phyloP scores from a whole-genome alignment of 2,797 vertebrate genomes.

The Microchirus variegatus region DNA sequence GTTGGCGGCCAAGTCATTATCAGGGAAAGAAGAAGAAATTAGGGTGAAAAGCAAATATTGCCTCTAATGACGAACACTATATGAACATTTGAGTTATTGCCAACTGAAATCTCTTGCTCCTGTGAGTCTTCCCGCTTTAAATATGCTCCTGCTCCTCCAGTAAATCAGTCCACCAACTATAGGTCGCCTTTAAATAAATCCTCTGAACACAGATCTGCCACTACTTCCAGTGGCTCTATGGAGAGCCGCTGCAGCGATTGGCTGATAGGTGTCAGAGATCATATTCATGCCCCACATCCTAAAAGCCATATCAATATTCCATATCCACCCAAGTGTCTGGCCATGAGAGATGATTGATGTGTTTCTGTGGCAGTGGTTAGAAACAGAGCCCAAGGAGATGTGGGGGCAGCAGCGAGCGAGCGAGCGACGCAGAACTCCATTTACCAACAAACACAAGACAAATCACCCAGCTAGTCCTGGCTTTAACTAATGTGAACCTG shows the following conservation, averaged over 20 bases:
- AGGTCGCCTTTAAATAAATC: constrained; percentile 51
- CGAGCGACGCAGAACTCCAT: constrained; percentile 56
- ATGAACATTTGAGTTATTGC: constrained; percentile 5
- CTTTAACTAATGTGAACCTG: constrained; percentile 35
- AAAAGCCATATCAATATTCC: constrained; percentile 75
- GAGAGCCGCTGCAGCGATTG: constrained; percentile 47
- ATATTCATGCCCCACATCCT: constrained; percentile 66
- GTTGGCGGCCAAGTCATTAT: neutral
- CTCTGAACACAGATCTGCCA: constrained; percentile 6
- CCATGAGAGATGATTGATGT: constrained; percentile 75
- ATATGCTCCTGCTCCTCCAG: constrained; percentile 22
- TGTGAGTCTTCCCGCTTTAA: too few relatives aligned
- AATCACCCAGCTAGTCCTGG: constrained; percentile 45
- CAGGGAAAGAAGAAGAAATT: constrained; percentile 5
- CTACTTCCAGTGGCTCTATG: constrained; percentile 47
- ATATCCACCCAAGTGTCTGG: constrained; percentile 64
- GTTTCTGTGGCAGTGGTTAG: constrained; percentile 57
- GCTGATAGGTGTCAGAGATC: constrained; percentile 69
- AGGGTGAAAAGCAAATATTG: constrained; percentile 4
- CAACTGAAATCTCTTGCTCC: neutral
- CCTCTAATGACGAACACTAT: neutral
- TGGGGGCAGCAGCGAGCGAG: constrained; percentile 60
- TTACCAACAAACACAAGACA: constrained; percentile 65
- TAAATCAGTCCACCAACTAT: constrained; percentile 38
- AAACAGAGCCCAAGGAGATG: constrained; percentile 63